Evolutionary conservation across 2,113 vertebrate species (phyloP).

Genomic region (Oreochromis tanganicae): DNA sequence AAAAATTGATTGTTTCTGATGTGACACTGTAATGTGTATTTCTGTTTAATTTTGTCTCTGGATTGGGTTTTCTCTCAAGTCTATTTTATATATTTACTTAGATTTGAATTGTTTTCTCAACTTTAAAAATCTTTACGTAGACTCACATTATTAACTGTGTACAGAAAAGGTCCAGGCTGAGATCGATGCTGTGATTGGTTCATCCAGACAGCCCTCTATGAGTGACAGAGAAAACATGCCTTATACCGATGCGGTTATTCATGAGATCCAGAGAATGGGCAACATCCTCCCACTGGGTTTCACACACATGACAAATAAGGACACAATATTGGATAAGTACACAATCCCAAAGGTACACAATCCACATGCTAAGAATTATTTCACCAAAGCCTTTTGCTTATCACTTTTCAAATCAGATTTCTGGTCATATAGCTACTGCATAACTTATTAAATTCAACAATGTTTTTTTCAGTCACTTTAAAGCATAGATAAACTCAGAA

Average conservation of each 20-base stretch:
- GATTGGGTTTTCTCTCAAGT: neutral
- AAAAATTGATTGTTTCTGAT: neutral
- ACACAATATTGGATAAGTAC: slow-evolving; percentile 62
- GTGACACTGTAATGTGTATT: neutral
- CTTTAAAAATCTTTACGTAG: neutral
- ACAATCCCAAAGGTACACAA: slow-evolving; percentile 68
- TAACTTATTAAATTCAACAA: neutral
- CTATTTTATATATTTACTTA: neutral
- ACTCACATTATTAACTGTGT: neutral
- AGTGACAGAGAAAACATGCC: neutral
- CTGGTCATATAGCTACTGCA: neutral
- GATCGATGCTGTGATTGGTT: slow-evolving; percentile 48
- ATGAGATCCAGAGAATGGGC: slow-evolving; percentile 65
- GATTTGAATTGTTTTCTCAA: neutral
- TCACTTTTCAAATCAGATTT: neutral
- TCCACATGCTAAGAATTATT: neutral
- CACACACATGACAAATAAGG: slow-evolving; percentile 25
- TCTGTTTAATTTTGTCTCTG: neutral
- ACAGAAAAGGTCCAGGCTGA: slow-evolving; percentile 62
- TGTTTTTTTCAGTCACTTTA: neutral
- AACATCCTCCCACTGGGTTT: slow-evolving; percentile 69
- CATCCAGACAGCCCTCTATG: neutral
- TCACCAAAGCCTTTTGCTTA: neutral
- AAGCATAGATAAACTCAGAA: neutral
- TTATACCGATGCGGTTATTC: fast-evolving